Evolutionary conservation across 2,888 invertebrate species (phyloP).

Genomic region (Parnassius smintheus): DNA sequence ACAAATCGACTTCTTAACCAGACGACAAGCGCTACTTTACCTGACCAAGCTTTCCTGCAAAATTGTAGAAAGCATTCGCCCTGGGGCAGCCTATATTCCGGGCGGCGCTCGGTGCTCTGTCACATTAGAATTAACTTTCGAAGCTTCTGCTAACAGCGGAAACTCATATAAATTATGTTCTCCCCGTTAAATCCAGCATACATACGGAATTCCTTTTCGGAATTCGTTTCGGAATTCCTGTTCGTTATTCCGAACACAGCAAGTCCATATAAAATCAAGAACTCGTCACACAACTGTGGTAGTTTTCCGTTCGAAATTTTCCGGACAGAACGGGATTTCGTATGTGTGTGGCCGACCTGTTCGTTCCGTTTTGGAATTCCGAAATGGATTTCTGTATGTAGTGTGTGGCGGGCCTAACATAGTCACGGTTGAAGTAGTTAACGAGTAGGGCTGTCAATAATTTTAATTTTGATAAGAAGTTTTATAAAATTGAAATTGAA

Average conservation of each 20-base stretch:
- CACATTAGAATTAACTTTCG: constrained; percentile 25
- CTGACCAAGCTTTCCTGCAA: constrained; percentile 18
- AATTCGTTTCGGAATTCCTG: too few species aligned
- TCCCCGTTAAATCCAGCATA: not conserved
- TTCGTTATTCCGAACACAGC: too few species aligned
- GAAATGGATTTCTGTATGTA: too few species aligned
- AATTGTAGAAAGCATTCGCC: constrained; percentile 25
- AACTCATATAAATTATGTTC: constrained; percentile 18
- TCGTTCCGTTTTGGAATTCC: too few species aligned
- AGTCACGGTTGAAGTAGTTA: not conserved
- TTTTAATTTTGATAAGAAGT: not conserved
- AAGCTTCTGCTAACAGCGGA: constrained; percentile 23
- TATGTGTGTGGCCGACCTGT: too few species aligned
- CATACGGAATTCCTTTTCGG: too few species aligned
- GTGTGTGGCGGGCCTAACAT: too few species aligned
- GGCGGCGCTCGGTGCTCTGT: constrained; percentile 12
- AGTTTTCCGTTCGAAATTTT: too few species aligned
- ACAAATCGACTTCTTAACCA: not conserved
- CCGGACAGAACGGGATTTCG: too few species aligned
- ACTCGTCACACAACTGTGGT: too few species aligned
- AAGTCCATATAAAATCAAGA: too few species aligned
- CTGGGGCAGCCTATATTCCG: constrained; percentile 23
- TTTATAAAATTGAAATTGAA: not conserved
- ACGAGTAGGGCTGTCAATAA: not conserved
- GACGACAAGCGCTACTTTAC: constrained; percentile 4